Evolutionary conservation across 1,140 invertebrate genomes (phyloP).

Genomic region (Cotesia chilonis): DNA sequence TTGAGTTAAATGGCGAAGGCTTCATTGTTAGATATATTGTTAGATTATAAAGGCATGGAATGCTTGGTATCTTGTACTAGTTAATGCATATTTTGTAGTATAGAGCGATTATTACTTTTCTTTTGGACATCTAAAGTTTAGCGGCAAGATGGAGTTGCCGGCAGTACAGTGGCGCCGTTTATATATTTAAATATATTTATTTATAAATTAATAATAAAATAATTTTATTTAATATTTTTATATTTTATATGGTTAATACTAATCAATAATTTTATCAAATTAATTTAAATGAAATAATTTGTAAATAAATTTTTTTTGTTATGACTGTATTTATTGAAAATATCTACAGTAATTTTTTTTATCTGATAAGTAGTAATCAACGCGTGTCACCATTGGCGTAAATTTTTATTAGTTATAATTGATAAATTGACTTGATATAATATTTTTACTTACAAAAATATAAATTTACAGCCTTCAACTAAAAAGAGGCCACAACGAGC

Average conservation of each 20-base stretch:
- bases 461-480: conserved; percentile 44
- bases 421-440: no score
- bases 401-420: no score
- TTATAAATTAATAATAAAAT: neutral
- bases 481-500: conserved; percentile 59
- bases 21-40: no score
- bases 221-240: conserved; percentile 13
- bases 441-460: no score
- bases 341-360: no score
- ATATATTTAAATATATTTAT: neutral
- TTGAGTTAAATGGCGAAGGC: neutral
- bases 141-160: conserved; percentile 38
- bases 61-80: conserved; percentile 2
- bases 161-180: conserved; percentile 38
- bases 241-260: neutral
- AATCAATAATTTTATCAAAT: no score
- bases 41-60: no score
- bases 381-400: no score
- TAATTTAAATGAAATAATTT: no score
- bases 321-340: no score
- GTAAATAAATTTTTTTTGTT: no score
- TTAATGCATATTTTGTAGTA: conserved; percentile 3
- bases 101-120: conserved; percentile 12
- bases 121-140: neutral
- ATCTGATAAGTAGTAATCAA: no score